Conservation (phyloP, 2,113 vertebrate species). For the Dromas ardeola region DNA sequence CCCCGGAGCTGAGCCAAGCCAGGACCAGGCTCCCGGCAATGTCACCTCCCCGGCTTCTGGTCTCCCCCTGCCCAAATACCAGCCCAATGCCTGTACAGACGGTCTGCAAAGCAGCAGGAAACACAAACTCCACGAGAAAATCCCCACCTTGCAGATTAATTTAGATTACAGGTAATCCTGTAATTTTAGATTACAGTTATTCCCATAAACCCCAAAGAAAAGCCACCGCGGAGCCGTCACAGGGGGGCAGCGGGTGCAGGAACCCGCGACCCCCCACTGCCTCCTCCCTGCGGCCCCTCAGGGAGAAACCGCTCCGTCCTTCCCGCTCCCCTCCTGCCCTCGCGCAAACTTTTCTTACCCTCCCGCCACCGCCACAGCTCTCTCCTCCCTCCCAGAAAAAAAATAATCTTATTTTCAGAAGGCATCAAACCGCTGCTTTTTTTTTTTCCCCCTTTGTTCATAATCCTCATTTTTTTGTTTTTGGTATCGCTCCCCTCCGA, state of each 20-base stretch:
- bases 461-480: background rate
- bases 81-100: rapidly evolving
- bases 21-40: background rate
- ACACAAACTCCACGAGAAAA: rapidly evolving
- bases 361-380: background rate
- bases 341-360: background rate
- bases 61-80: background rate
- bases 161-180: background rate
- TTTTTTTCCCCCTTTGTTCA: background rate
- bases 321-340: background rate
- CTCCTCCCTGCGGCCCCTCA: background rate
- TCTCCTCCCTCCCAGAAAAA: background rate
- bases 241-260: background rate
- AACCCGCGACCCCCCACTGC: background rate
- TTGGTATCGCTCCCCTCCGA: background rate
- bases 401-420: background rate
- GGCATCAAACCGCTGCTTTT: background rate
- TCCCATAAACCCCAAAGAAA: background rate
- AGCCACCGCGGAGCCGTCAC: background rate
- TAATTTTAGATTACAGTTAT: background rate
- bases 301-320: background rate
- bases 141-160: background rate
- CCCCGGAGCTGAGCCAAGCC: background rate
- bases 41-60: background rate
- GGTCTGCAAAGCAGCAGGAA: background rate